Evolutionary conservation across 2,888 invertebrate genomes (phyloP).

Genomic region (Vannuccia rotundouncinata): DNA sequence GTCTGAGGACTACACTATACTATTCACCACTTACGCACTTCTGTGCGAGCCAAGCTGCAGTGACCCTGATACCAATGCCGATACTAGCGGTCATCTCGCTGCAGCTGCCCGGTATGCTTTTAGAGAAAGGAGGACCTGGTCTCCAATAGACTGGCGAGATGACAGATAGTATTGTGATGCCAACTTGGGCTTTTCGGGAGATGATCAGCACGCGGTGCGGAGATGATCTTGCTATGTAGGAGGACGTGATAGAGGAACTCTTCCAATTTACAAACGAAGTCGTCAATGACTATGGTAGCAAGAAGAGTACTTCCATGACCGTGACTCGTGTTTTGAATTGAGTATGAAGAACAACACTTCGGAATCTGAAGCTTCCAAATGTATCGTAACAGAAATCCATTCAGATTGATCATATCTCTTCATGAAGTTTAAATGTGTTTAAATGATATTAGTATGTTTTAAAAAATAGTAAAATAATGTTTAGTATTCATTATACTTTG

Average conservation of each 20-base stretch:
- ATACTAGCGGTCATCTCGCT: not conserved
- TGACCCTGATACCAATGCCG: not conserved
- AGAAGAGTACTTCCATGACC: not conserved
- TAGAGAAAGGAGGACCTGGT: not conserved
- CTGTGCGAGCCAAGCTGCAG: not conserved
- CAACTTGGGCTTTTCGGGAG: not conserved
- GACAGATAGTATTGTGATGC: not conserved
- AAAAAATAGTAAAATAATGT: not conserved
- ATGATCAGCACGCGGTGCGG: not conserved
- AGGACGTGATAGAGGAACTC: not conserved
- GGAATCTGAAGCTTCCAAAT: not conserved
- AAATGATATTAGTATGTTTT: constrained; percentile 15
- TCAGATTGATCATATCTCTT: not conserved
- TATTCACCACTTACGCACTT: not conserved
- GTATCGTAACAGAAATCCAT: not conserved
- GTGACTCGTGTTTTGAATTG: not conserved
- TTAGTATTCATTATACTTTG: constrained; percentile 3
- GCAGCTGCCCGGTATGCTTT: not conserved
- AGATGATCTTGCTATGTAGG: not conserved
- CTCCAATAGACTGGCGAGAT: not conserved
- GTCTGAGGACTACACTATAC: not conserved
- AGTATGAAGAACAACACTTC: not conserved
- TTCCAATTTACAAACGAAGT: not conserved
- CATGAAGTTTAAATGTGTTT: not conserved
- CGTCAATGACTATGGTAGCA: not conserved